Evolutionary conservation across 1,140 invertebrate genomes (phyloP), one percentile per base, ranked within the genome.

Genomic region (Drosophila truncata): DNA sequence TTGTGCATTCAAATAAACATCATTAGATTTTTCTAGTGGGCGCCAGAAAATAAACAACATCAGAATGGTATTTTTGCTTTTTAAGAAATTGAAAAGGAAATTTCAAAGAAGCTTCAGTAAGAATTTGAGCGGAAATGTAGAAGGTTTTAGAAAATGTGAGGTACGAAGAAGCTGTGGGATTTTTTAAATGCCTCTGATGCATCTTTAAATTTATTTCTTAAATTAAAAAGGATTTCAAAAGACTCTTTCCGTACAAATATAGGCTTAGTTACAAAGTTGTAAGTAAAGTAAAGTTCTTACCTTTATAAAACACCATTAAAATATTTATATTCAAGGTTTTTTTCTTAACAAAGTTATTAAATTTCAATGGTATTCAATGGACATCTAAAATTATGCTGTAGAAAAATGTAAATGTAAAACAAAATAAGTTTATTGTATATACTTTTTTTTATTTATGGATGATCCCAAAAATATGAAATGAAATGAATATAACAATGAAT

Each of bases 1-100:
- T 69, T 69, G 63, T 69, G 62, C 62, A 66, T 66, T 66, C 41
- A 66, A 65, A 44, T 44, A 63, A 66, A 66, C 63, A 66, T 66
- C 58, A 46, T 66, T 66, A 66, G 20, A 27, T 27, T 35, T 63
- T 63, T 13, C 41, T 63, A 46, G 63, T 44, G 20, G 37, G 20
- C 39, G 39, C 58, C 42, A 29, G 31, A 58, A 66, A 65, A 65
- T 62, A 63, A 63, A 41, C 18, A 64, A 33, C 20, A 42, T 65
- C 13, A 25, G 16, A 31, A 25, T 33, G 16, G 29, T 14, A 14
- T 18, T 31, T 31, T 27, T 8, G 5, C 10, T 18, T 23, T 23
- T 11, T 46, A 27, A 27, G 23, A 2, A n/a, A 23, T 25, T 16
- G 1, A 16, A 25, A 47, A 25, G 7, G 27, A 29, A 2, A 4